Percentiles rank a stretch among this genome's conserved stretches.
Conservation (phyloP, 2,888 invertebrate species). For the Dioctria rufipes region DNA sequence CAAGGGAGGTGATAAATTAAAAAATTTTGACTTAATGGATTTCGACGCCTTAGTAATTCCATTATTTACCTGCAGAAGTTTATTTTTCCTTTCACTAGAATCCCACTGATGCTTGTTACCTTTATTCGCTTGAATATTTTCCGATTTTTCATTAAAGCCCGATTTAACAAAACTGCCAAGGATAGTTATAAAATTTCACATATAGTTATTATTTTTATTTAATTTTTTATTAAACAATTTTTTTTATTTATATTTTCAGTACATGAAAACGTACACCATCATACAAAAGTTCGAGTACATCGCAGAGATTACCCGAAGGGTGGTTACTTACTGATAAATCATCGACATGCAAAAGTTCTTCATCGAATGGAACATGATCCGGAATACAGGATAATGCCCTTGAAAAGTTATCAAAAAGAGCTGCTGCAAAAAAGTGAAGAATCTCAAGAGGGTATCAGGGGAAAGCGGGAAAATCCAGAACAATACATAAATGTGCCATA, state of each 20-base stretch:
- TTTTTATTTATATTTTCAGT: conserved; percentile 36
- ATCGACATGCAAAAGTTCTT: conserved; percentile 42
- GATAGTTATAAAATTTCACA: too few species aligned
- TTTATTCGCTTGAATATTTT: too few species aligned
- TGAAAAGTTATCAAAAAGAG: conserved; percentile 31
- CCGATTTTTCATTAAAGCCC: too few species aligned
- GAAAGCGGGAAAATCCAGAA: conserved; percentile 32
- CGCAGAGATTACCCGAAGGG: conserved; percentile 49
- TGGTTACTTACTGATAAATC: conserved; percentile 42
- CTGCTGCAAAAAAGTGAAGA: neutral
- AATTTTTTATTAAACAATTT: neutral
- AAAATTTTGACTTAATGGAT: too few species aligned
- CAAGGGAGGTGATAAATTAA: too few species aligned
- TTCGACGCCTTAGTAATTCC: too few species aligned
- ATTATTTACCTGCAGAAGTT: too few species aligned
- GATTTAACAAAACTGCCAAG: too few species aligned
- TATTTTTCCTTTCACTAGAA: too few species aligned
- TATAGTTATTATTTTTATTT: neutral
- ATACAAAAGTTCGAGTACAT: conserved; percentile 36
- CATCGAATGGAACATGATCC: conserved; percentile 36
- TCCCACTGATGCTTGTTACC: too few species aligned
- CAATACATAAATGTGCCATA: conserved; percentile 40
- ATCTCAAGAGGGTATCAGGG: conserved; percentile 10
- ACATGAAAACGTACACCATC: conserved; percentile 16
- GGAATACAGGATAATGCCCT: conserved; percentile 38